These are phyloP conservation scores for Heliconius nattereri DNA, from an alignment of 1,140 invertebrate species.

Conservation along the genomic window DNA sequence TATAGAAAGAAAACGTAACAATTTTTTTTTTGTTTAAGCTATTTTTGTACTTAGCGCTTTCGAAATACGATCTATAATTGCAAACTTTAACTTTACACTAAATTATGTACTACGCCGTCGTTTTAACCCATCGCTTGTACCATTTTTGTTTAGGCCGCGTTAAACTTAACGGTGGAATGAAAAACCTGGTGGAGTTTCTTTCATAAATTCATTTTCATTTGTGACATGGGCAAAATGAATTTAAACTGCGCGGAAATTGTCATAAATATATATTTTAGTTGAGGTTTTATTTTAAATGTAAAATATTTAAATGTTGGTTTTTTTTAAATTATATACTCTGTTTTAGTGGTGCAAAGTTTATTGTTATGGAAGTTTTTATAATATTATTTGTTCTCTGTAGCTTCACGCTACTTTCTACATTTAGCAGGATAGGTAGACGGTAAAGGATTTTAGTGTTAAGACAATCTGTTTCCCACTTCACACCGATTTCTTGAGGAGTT, in stretches of 20 bases:
- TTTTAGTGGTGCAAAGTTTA: neutral
- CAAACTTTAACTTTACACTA: constrained; percentile 21
- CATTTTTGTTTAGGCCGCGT: constrained; percentile 49
- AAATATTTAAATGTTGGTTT: neutral
- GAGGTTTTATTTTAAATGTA: neutral
- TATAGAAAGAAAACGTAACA: constrained; percentile 25
- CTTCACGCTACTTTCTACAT: too few relatives aligned
- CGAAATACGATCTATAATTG: constrained; percentile 30
- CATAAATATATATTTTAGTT: neutral
- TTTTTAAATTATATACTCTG: neutral
- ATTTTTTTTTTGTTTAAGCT: neutral
- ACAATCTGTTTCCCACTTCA: too few relatives aligned
- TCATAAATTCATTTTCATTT: constrained; percentile 36
- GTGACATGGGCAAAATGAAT: constrained; percentile 27
- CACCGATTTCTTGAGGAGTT: too few relatives aligned
- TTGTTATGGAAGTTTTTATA: neutral
- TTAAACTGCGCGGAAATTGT: constrained; percentile 11
- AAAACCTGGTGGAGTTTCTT: constrained; percentile 31
- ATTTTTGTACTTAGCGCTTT: constrained; percentile 1
- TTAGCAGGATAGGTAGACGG: too few relatives aligned
- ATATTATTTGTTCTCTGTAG: too few relatives aligned
- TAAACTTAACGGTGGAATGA: constrained; percentile 46
- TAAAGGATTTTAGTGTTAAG: too few relatives aligned
- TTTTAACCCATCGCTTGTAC: constrained; percentile 48
- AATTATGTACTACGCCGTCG: constrained; percentile 45